Base-by-base conservation (phyloP, 2,113 vertebrate genomes). In the Lepisosteus oculatus region DNA sequence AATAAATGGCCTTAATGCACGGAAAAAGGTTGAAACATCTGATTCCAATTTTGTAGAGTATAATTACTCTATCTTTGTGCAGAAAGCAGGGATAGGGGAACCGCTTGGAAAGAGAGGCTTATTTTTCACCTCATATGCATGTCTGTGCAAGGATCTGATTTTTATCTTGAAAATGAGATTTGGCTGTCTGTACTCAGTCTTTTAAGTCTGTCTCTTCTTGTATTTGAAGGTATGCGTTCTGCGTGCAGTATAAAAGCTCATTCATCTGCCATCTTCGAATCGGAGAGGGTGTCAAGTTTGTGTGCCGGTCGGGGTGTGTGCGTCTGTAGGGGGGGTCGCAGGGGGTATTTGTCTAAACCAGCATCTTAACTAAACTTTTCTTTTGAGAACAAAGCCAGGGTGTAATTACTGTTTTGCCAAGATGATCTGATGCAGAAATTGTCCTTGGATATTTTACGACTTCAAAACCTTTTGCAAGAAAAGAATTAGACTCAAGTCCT, bases 161-260 rank as follows among this genome's bases (percentile, higher is more conserved):
- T 77, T 3, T 65, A 82, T 71, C 72, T 65, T 68, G 44, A 74
- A 67, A 71, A 72, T 54, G 43, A 71, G 59, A 77, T 76, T 63
- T 74, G 57, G 41, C 61, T 75, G 80, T 80, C 81, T 86, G 72
- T 68, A 44, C 81, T 75, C 67, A 45, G 65, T 74, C 79, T 84
- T 83, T 84, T 75, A 79, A 83, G 78, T 85, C 78, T 82, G 79
- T 82, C 80, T 77, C 29, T 65, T 76, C 0, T 0, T 75, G 11
- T 72, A 76, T 82, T 83, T 78, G 79, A 81, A 72, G 51, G 67
- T 69, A 41, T 69, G 45, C 29, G 17, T 68, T 69, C 59, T 7
- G 42, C 2, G 11, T 56, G 67, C 8, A 8, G 13, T 66, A 54
- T 45, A 59, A 72, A 67, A 61, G 55, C 54, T 71, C 42, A 12